These are phyloP conservation scores for Asarcornis scutulata DNA, from an alignment of 2,113 vertebrate species.

Conservation along the genomic window DNA sequence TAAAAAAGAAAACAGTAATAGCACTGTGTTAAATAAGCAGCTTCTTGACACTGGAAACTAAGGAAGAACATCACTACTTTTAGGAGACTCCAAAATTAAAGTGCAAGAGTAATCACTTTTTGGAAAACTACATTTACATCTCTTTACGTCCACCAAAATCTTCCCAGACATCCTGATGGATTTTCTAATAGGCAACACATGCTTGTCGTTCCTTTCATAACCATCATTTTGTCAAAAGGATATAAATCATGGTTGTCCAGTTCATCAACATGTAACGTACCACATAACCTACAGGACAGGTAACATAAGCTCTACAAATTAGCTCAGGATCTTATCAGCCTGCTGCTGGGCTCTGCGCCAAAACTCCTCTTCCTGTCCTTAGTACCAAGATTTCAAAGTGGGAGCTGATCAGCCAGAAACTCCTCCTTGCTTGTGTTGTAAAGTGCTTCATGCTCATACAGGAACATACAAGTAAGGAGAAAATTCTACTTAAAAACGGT, in stretches of 20 bases:
- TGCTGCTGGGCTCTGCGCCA: conserved; percentile 2
- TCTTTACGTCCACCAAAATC: not conserved
- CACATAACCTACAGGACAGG: not conserved
- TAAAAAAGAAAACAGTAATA: conserved; percentile 67
- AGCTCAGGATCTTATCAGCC: not conserved
- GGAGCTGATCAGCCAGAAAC: not conserved
- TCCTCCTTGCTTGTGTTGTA: not conserved
- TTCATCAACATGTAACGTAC: not conserved
- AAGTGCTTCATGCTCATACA: not conserved
- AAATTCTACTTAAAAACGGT: not conserved
- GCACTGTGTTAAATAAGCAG: conserved; percentile 32
- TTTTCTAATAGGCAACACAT: not conserved
- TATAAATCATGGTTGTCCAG: not conserved
- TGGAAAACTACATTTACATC: not conserved
- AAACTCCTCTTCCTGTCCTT: not conserved
- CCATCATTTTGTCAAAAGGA: not conserved
- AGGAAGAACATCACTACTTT: not conserved
- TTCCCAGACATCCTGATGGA: not conserved
- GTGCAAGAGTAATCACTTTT: not conserved
- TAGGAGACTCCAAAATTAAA: not conserved
- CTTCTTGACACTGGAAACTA: not conserved
- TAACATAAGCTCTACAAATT: conserved; percentile 24
- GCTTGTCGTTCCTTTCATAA: not conserved
- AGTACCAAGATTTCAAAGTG: not conserved
- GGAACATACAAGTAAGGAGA: not conserved